phyloP scores from a whole-genome alignment of 2,888 invertebrate genomes.

The Cryptus armator region DNA sequence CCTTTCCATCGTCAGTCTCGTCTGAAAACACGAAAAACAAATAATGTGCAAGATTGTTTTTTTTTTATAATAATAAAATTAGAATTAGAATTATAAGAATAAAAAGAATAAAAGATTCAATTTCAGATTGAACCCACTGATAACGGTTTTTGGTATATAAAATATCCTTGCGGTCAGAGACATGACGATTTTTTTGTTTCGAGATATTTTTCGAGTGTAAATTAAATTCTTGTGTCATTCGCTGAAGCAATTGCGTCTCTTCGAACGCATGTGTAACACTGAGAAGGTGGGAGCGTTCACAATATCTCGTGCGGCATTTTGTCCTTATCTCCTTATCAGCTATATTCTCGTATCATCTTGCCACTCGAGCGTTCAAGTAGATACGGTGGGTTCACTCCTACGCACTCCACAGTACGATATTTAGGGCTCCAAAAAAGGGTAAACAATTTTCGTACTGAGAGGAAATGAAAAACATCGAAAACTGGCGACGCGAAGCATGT shows the following conservation, averaged over 20 bases:
- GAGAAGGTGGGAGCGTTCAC: conserved; percentile 1
- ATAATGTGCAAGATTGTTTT: neutral
- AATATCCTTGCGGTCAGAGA: conserved; percentile 58
- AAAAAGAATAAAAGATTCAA: neutral
- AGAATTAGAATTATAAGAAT: too few species aligned
- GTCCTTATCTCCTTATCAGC: conserved; percentile 62
- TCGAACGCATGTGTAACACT: conserved; percentile 35
- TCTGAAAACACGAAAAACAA: conserved; percentile 50
- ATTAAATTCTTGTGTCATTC: neutral
- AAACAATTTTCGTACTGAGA: neutral
- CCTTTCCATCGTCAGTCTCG: conserved; percentile 46
- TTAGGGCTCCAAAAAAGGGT: neutral
- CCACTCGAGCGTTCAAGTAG: conserved; percentile 2
- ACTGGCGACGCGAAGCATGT: too few species aligned
- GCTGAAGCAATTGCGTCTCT: conserved; percentile 13
- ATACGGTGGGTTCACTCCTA: neutral
- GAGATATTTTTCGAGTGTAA: neutral
- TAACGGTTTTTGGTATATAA: conserved; percentile 54
- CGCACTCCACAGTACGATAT: neutral
- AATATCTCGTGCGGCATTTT: conserved; percentile 35
- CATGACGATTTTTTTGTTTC: conserved; percentile 8
- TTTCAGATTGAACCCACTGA: conserved; percentile 24
- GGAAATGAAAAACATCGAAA: too few species aligned
- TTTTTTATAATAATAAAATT: neutral
- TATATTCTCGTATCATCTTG: conserved; percentile 32